Percentiles rank a stretch among this genome's conserved stretches.
These are phyloP conservation scores for Drosophila pachea DNA, from an alignment of 1,140 invertebrate species.

Conservation along the genomic window DNA sequence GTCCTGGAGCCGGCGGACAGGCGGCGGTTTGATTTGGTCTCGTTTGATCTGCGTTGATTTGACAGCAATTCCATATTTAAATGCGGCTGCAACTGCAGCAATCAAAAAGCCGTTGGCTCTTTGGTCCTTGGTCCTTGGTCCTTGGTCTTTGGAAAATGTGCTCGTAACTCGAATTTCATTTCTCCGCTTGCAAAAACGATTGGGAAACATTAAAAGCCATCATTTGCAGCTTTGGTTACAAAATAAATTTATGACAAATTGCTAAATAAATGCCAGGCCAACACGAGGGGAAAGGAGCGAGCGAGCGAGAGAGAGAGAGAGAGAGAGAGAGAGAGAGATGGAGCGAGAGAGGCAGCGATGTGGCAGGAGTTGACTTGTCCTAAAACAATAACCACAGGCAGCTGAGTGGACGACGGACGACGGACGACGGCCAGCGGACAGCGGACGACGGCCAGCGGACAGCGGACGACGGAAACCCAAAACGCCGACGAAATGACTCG, in stretches of 20 bases:
- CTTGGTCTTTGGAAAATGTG: slow-evolving; percentile 25
- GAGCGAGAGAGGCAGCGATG: not conserved
- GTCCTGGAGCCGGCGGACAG: too few relatives aligned
- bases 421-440: slow-evolving; percentile 2
- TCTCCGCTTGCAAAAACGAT: slow-evolving; percentile 48
- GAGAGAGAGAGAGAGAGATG: not conserved
- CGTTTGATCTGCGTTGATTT: slow-evolving; percentile 2
- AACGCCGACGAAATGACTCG: slow-evolving; percentile 51
- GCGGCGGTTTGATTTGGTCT: too few relatives aligned
- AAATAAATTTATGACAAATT: slow-evolving; percentile 77
- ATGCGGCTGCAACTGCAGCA: slow-evolving; percentile 4
- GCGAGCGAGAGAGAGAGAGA: not conserved
- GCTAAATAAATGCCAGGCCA: slow-evolving; percentile 64
- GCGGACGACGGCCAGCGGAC: slow-evolving; percentile 26
- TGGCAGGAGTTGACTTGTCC: slow-evolving; percentile 13
- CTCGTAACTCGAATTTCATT: slow-evolving; percentile 57
- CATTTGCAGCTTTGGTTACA: slow-evolving; percentile 76
- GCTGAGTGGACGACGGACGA: slow-evolving; percentile 16
- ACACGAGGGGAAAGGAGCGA: not conserved
- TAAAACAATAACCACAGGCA: slow-evolving; percentile 59
- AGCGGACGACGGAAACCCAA: slow-evolving; percentile 56
- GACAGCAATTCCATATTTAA: too few relatives aligned
- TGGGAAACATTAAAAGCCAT: slow-evolving; percentile 72
- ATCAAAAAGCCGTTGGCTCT: slow-evolving; percentile 58
- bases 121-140: not conserved